Evolutionary conservation across 2,888 invertebrate genomes (phyloP).

Genomic region (Pecten maximus): DNA sequence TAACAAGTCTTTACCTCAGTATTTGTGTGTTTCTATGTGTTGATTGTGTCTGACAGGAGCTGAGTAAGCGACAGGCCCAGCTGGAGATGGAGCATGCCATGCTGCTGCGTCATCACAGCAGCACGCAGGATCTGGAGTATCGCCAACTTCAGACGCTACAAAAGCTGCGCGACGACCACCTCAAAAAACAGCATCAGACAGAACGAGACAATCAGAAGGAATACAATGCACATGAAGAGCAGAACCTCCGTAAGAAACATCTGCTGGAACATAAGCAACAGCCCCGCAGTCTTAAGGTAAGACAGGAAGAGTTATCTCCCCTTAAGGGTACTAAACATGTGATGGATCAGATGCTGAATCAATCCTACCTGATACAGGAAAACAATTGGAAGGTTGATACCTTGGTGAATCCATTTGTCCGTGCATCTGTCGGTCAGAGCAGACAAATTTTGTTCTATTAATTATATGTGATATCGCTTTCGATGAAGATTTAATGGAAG

Average conservation of each 20-base stretch:
- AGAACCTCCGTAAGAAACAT: slow-evolving; percentile 97
- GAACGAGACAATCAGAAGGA: slow-evolving; percentile 94
- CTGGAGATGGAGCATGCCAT: slow-evolving; percentile 96
- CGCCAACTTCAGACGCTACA: slow-evolving; percentile 97
- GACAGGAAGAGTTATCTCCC: neutral
- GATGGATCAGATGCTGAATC: no score
- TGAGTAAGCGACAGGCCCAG: slow-evolving; percentile 96
- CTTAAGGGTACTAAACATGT: no score
- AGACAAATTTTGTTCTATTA: no score
- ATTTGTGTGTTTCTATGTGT: neutral
- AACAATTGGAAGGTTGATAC: no score
- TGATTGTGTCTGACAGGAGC: slow-evolving; percentile 87
- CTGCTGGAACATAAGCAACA: slow-evolving; percentile 98
- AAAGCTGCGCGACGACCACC: slow-evolving; percentile 88
- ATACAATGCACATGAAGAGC: slow-evolving; percentile 96
- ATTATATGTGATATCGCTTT: no score
- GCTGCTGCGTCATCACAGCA: slow-evolving; percentile 97
- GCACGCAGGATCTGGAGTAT: slow-evolving; percentile 97
- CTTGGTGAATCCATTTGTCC: neutral
- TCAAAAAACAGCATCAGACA: slow-evolving; percentile 93
- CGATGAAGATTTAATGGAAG: no score
- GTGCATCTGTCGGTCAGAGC: no score
- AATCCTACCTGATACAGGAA: no score
- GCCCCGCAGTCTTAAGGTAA: slow-evolving; percentile 98
- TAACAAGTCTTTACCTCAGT: no score